These are phyloP conservation scores for Phainopepla nitens DNA, from an alignment of 2,113 vertebrate genomes.

Conservation along the genomic window DNA sequence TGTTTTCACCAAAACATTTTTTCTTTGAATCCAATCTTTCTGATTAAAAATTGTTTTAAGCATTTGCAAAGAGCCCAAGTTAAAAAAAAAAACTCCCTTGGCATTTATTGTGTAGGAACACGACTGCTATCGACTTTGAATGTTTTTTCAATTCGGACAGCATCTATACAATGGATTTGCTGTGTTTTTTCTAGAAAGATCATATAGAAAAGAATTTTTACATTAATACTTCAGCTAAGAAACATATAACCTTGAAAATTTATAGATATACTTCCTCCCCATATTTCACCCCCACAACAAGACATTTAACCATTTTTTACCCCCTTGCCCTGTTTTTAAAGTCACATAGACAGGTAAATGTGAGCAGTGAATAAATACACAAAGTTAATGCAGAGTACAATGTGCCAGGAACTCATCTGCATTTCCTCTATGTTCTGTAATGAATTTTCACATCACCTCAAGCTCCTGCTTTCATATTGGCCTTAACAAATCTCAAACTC, in stretches of 20 bases:
- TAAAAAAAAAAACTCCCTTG: not conserved
- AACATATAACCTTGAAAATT: not conserved
- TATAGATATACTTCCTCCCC: rapidly evolving
- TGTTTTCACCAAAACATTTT: not conserved
- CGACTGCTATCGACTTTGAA: not conserved
- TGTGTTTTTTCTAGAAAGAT: not conserved
- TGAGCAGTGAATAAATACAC: not conserved
- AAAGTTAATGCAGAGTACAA: not conserved
- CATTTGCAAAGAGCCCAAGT: not conserved
- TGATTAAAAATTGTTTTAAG: not conserved
- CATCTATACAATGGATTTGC: not conserved
- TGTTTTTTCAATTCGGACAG: not conserved
- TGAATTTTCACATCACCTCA: not conserved
- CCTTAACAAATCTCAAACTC: not conserved
- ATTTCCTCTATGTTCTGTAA: not conserved
- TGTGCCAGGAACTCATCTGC: not conserved
- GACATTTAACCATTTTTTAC: not conserved
- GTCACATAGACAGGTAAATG: not conserved
- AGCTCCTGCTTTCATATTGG: not conserved
- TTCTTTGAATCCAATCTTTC: not conserved
- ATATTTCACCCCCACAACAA: not conserved
- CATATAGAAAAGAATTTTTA: not conserved
- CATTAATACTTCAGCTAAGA: not conserved
- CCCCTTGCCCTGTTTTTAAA: not conserved
- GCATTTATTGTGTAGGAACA: not conserved